Percentiles rank a stretch among this genome's conserved stretches.
phyloP scores from a whole-genome alignment of 2,888 invertebrate genomes.

The Hirudinaria manillensis region DNA sequence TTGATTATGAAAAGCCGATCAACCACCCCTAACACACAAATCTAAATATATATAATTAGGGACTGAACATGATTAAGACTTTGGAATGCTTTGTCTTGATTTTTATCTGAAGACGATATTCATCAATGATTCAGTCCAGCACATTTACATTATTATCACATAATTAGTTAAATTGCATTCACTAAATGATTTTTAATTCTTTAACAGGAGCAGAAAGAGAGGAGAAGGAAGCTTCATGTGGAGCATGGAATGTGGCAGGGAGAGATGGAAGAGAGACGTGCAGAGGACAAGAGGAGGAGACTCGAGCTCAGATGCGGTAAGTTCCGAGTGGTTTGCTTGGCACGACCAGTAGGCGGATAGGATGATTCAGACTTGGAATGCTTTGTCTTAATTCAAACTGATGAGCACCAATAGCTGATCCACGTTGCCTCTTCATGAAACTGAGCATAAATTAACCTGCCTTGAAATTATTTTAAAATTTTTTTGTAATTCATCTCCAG shows the following conservation, averaged over 20 bases:
- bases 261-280: conserved; percentile 69
- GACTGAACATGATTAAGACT: neutral
- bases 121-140: too few species aligned
- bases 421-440: neutral
- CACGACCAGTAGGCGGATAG: neutral
- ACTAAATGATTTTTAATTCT: conserved; percentile 16
- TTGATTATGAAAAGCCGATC: neutral
- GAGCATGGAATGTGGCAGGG: conserved; percentile 76
- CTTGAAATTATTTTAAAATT: too few species aligned
- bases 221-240: conserved; percentile 78
- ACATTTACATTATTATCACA: too few species aligned
- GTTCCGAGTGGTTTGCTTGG: conserved; percentile 50
- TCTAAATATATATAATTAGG: too few species aligned
- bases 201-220: conserved; percentile 75
- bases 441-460: too few species aligned
- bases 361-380: neutral
- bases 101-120: too few species aligned
- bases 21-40: too few species aligned
- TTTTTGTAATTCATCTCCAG: conserved; percentile 55
- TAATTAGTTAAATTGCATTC: too few species aligned
- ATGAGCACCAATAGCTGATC: neutral
- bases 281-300: conserved; percentile 68
- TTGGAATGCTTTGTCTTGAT: too few species aligned
- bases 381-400: conserved; percentile 5
- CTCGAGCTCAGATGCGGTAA: conserved; percentile 79